Evolutionary conservation across 2,888 invertebrate species (phyloP).

Genomic region (Sphecodes monilicornis): DNA sequence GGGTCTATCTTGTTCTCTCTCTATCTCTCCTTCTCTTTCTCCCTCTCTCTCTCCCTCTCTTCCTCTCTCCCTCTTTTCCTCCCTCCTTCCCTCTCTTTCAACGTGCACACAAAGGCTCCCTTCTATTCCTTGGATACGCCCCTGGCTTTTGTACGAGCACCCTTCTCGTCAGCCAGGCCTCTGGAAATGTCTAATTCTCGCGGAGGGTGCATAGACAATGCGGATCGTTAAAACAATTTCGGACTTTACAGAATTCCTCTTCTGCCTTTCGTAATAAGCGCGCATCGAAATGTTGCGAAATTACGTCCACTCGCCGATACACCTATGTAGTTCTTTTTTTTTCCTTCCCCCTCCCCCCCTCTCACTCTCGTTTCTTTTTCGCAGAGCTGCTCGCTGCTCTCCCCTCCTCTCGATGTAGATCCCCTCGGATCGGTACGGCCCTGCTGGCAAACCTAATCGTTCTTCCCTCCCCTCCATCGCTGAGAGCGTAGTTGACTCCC

Average conservation of each 20-base stretch:
- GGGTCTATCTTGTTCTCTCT: not conserved
- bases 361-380: not conserved
- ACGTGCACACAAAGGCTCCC: slow-evolving; percentile 54
- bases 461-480: slow-evolving; percentile 54
- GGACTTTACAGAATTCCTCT: slow-evolving; percentile 21
- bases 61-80: not conserved
- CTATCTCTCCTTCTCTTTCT: not conserved
- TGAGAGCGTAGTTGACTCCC: slow-evolving; percentile 53
- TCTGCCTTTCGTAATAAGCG: slow-evolving; percentile 12
- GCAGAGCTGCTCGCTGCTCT: not conserved
- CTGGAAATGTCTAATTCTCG: slow-evolving; percentile 67
- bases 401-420: not conserved
- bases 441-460: slow-evolving; percentile 69
- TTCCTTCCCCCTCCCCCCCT: not conserved
- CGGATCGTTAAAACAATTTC: slow-evolving; percentile 63
- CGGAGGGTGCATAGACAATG: slow-evolving; percentile 71
- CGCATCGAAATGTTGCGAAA: slow-evolving; percentile 34
- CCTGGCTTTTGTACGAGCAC: slow-evolving; percentile 67
- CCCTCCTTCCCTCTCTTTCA: slow-evolving; percentile 24
- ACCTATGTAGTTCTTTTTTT: not conserved
- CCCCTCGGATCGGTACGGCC: slow-evolving; percentile 50
- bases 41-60: not conserved
- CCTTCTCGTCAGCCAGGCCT: slow-evolving; percentile 37
- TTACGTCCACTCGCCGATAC: slow-evolving; percentile 11
- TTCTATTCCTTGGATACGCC: slow-evolving; percentile 62